These are phyloP conservation scores for Phyllotis vaccarum DNA, from an alignment of 2,797 vertebrate species.

Conservation along the genomic window DNA sequence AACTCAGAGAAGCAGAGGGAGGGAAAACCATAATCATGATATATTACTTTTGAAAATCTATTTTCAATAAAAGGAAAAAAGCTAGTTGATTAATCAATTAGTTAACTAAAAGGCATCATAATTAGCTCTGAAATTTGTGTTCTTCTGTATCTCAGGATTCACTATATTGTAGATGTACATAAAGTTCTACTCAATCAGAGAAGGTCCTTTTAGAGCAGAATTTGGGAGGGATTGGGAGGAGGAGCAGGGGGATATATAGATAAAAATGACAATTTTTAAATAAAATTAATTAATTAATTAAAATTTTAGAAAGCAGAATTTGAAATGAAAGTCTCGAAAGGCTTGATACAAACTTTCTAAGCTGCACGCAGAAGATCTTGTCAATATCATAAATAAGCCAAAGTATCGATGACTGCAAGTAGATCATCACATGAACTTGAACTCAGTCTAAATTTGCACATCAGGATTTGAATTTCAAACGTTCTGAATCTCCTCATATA, in stretches of 20 bases:
- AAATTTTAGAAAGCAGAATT: no score
- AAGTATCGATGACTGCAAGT: background rate
- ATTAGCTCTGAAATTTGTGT: background rate
- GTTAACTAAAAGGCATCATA: background rate
- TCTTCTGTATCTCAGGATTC: background rate
- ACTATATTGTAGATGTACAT: background rate
- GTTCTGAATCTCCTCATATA: slow-evolving; percentile 19
- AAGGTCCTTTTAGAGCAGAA: background rate
- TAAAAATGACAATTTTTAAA: no score
- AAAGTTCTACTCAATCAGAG: background rate
- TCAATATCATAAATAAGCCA: background rate
- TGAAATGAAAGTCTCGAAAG: background rate
- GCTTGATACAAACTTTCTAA: background rate
- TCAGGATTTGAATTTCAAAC: background rate
- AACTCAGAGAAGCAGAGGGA: background rate
- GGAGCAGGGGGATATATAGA: no score
- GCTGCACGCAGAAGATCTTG: background rate
- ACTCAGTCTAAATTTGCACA: background rate
- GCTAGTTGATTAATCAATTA: background rate
- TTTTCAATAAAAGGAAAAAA: background rate
- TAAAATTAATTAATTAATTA: no score
- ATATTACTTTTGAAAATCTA: no score
- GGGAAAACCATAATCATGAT: background rate
- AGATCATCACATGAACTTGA: background rate
- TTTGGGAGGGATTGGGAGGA: no score